Conservation (phyloP, 2,113 vertebrate species). For the Trachemys scripta region DNA sequence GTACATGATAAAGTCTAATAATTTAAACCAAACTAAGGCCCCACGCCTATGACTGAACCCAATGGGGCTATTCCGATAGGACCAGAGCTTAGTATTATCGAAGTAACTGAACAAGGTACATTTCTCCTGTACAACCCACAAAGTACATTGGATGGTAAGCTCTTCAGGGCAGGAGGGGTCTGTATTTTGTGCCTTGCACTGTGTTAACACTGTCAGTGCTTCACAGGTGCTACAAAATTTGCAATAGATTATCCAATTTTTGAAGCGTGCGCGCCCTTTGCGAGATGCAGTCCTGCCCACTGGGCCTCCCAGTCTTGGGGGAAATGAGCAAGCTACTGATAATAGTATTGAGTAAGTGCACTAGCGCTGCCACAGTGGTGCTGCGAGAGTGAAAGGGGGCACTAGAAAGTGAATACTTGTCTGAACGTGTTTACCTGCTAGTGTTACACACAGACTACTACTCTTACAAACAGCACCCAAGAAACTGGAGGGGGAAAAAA, state of each 20-base stretch:
- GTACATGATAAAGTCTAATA: not conserved
- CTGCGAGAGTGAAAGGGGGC: not conserved
- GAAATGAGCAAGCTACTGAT: not conserved
- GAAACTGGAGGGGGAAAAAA: not conserved
- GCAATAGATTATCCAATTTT: not conserved
- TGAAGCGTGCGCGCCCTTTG: not conserved
- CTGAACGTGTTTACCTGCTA: not conserved
- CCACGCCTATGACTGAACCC: not conserved
- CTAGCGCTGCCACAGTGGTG: not conserved
- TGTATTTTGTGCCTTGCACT: not conserved
- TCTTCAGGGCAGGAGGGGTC: no score
- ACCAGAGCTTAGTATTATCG: not conserved
- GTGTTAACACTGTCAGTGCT: not conserved
- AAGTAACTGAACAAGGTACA: not conserved
- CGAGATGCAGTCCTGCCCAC: not conserved
- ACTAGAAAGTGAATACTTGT: not conserved
- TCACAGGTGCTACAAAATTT: not conserved
- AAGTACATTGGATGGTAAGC: not conserved
- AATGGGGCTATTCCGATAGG: not conserved
- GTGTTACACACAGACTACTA: not conserved
- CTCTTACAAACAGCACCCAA: not conserved
- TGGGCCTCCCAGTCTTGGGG: not conserved
- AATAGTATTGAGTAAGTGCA: not conserved
- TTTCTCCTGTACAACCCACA: not conserved
- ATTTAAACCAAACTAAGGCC: not conserved